Conservation (phyloP, 2,888 invertebrate species). For the Dione vanillae region DNA sequence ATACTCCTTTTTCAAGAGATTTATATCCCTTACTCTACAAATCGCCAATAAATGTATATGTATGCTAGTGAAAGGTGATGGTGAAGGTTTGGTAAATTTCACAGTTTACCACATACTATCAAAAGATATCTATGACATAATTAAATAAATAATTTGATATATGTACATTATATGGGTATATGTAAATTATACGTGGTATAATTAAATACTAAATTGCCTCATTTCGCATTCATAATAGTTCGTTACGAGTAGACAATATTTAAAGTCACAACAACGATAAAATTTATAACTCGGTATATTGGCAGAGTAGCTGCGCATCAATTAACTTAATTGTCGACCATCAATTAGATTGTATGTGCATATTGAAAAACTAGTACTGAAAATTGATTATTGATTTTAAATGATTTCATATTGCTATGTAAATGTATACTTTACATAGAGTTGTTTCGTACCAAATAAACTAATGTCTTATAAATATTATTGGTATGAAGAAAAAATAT, state of each 20-base stretch:
- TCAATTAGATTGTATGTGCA: slow-evolving; percentile 41
- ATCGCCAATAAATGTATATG: no score
- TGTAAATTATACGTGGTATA: neutral
- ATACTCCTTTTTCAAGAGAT: no score
- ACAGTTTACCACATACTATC: no score
- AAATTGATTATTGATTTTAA: slow-evolving; percentile 15
- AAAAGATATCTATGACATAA: neutral
- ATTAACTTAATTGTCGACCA: slow-evolving; percentile 50
- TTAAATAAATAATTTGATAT: neutral
- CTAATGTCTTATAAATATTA: no score
- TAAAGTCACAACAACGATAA: slow-evolving; percentile 37
- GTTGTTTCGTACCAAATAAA: no score
- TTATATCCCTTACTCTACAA: no score
- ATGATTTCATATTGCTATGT: slow-evolving; percentile 14
- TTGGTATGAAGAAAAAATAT: no score
- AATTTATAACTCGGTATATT: slow-evolving; percentile 44
- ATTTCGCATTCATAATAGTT: slow-evolving; percentile 33
- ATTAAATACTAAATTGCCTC: slow-evolving; percentile 31
- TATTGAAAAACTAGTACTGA: slow-evolving; percentile 32
- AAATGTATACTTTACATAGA: no score
- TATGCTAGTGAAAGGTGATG: no score
- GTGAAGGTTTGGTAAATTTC: no score
- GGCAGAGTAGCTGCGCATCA: slow-evolving; percentile 49
- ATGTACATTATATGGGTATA: neutral
- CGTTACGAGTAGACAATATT: slow-evolving; percentile 38